Evolutionary conservation across 92 coral and sea anemone species (phyloP), one percentile per base, ranked within the genome.

Genomic region (Zoanthus gigantus): DNA sequence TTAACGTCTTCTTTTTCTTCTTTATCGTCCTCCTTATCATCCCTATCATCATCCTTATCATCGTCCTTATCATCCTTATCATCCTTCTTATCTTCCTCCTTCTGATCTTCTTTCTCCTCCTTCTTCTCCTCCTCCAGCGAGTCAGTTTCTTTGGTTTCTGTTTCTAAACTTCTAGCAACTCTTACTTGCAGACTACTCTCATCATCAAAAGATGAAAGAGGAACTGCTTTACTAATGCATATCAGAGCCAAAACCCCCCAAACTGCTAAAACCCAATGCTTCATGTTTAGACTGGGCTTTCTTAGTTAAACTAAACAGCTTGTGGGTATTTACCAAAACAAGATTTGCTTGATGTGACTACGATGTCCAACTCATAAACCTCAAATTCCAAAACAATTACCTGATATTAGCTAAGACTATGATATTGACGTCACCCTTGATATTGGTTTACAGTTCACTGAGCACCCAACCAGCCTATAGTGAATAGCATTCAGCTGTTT

Each of bases 331-430:
- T 76, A 76, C 82, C 52, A 76, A 37, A 76, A 76, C 82, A 76
- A 57, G 45, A 76, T 50, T 31, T 76, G 82, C 52, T 76, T 29
- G 82, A 57, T 76, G 45, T 76, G 82, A 50, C 82, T 76, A 23
- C 4, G 63, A 16, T 53, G 65, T 50, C 16, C 82, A 71, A 2
- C 88, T 90, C 95, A 92, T 86, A 90, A 87, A 87, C 77, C 85
- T 90, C 82, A 76, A 88, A 94, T 94, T 86, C 96, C 94, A 91
- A 80, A 50, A 73, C 82, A 85, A 89, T 94, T 90, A 94, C 93
- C 76, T 83, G 89, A 90, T 86, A 94, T 88, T 94, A 84, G 89
- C 83, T 94, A 94, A 94, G 84, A 81, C 88, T 87, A 76, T 16
- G 18, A 48, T 53, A 76, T 76, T 12, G 67, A 76, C 67, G 46